Conservation (phyloP, 2,888 invertebrate species). For the Polydrusus cervinus region DNA sequence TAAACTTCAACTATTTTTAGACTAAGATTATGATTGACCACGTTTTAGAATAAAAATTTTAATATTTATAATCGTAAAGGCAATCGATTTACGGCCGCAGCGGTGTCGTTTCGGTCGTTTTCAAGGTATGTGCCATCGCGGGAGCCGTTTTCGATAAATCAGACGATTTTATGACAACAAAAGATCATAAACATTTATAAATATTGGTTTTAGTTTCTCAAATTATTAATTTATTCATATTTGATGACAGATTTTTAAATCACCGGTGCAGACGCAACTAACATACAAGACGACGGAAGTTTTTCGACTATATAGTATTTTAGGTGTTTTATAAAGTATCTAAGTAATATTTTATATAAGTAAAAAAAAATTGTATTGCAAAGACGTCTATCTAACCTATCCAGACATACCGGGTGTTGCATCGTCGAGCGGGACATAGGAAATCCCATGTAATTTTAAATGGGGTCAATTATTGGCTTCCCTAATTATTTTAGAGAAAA, state of each 20-base stretch:
- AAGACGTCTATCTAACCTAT: too few species aligned
- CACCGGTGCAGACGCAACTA: not conserved
- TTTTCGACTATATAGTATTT: too few species aligned
- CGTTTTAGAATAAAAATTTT: conserved; percentile 4
- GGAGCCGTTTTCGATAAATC: conserved; percentile 47
- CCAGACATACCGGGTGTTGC: too few species aligned
- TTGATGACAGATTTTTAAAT: conserved; percentile 9
- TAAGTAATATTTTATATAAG: too few species aligned
- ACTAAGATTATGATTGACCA: conserved; percentile 16
- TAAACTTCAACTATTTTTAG: conserved; percentile 8
- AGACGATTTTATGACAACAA: conserved; percentile 38
- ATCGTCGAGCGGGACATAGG: too few species aligned
- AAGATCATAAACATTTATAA: conserved; percentile 35
- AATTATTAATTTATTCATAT: conserved; percentile 26
- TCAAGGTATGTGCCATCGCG: conserved; percentile 41
- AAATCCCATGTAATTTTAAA: too few species aligned
- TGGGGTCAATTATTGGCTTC: too few species aligned
- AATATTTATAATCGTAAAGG: conserved; percentile 45
- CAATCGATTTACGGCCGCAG: conserved; percentile 11
- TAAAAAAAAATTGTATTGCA: too few species aligned
- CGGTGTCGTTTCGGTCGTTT: conserved; percentile 30
- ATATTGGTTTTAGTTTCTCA: conserved; percentile 24
- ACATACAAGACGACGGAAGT: too few species aligned
- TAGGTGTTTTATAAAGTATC: too few species aligned
- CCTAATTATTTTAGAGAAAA: too few species aligned